Conservation (phyloP, 2,797 vertebrate genomes). For the Setipinna tenuifilis region DNA sequence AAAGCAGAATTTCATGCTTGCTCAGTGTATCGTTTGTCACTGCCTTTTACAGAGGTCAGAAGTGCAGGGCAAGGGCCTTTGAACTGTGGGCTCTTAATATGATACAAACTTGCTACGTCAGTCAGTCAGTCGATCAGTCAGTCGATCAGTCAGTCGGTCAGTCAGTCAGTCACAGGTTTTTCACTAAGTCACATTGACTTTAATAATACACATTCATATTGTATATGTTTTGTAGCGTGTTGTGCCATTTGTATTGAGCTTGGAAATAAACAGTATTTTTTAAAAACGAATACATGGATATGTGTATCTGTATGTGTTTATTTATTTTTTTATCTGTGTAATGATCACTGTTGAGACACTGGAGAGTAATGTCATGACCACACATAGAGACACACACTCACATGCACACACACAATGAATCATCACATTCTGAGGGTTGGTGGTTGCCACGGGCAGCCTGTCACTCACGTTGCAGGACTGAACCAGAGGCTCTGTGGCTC, state of each 20-base stretch:
- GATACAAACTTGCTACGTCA: no score
- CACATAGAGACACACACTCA: no score
- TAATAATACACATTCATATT: constrained; percentile 57
- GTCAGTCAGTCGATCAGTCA: constrained; percentile 19
- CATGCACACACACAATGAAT: no score
- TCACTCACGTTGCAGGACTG: neutral
- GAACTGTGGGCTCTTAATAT: neutral
- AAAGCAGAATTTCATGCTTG: neutral
- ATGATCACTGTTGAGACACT: no score
- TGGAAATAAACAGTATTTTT: constrained; percentile 11
- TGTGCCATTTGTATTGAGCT: constrained; percentile 14
- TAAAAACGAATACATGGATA: neutral
- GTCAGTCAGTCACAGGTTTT: constrained; percentile 28
- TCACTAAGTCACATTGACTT: constrained; percentile 78
- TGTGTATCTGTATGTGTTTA: neutral
- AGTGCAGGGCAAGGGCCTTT: neutral
- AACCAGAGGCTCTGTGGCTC: neutral
- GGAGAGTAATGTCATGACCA: neutral
- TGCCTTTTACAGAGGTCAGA: neutral
- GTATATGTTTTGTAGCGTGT: constrained; percentile 47
- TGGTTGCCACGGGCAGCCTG: no score
- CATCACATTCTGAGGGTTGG: no score
- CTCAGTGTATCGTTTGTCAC: neutral
- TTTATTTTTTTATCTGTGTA: neutral
- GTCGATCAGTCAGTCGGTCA: constrained; percentile 27